A percentile compares a stretch with the other conserved stretches of the same genome.
phyloP scores from a whole-genome alignment of 1,140 invertebrate genomes.

The Zaprionus kolodkinae region DNA sequence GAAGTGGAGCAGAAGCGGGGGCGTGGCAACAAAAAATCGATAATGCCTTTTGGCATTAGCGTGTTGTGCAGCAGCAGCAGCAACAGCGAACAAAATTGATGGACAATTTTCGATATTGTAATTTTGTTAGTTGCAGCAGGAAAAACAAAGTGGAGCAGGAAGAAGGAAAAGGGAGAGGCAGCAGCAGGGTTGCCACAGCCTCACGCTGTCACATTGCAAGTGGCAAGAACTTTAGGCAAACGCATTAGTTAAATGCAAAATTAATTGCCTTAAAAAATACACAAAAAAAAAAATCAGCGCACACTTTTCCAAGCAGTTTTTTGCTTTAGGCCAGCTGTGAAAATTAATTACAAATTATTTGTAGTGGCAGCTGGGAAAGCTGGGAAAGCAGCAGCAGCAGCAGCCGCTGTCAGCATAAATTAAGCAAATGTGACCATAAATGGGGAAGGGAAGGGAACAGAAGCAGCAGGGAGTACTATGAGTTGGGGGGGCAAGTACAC shows the following conservation, averaged over 20 bases:
- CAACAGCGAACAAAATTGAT: conserved; percentile 45
- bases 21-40: conserved; percentile 55
- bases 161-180: neutral
- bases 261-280: conserved; percentile 62
- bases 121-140: conserved; percentile 52
- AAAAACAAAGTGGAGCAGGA: conserved; percentile 1
- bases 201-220: conserved; percentile 25
- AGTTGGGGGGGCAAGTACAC: conserved; percentile 1
- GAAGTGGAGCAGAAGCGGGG: neutral
- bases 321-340: conserved; percentile 55
- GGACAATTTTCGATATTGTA: conserved; percentile 70
- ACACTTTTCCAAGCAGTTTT: conserved; percentile 25
- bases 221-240: conserved; percentile 52
- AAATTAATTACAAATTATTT: conserved; percentile 82
- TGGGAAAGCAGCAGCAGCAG: conserved; percentile 22
- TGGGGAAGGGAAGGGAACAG: neutral
- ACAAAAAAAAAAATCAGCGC: conserved; percentile 42
- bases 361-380: conserved; percentile 2
- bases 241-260: conserved; percentile 76
- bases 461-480: neutral
- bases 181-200: conserved; percentile 6
- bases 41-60: conserved; percentile 60
- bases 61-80: conserved; percentile 18
- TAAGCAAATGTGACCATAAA: conserved; percentile 52
- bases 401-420: conserved; percentile 66